Evolutionary conservation across 2,113 vertebrate genomes (phyloP), one percentile per base, ranked within the genome.

Genomic region (Aphelocoma coerulescens): DNA sequence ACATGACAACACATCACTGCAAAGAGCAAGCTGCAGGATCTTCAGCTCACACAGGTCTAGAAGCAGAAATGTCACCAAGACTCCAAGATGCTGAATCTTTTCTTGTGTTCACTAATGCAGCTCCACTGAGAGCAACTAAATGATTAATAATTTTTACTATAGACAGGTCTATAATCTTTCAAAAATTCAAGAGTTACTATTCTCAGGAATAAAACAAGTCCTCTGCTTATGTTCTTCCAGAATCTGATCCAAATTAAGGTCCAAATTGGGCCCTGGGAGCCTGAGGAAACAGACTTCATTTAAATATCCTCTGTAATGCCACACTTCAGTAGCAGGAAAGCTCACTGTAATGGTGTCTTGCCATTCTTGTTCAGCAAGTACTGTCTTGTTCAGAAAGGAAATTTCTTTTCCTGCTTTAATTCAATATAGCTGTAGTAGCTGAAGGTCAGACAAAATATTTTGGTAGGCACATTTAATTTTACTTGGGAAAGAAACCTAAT

Each of bases 311-410:
- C 41, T 68, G 51, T 44, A 81, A 33, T 30, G 58, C 37, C 35
- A 49, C 39, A 44, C n/a, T 90, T 68, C 14, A 61, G 2, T 37
- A 67, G 85, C 84, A 88, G 23, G 33, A 35, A 80, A 90, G 22
- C 55, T 91, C 51, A n/a, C 26, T 71, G 3, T 27, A 74, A 30
- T 14, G 23, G 52, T 61, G 28, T 74, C 84, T 77, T 63, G 35
- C 85, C 68, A 89, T 93, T 93, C 62, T 61, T 91, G 81, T 87
- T 71, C 73, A 95, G 89, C 69, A 69, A 89, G 83, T 46, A 55
- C 8, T 39, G 24, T 57, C 62, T 66, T 74, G n/a, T 54, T 74
- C 28, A 49, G 54, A 71, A 85, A 85, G 41, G 17, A 83, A 35
- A 7, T 21, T 80, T 80, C 30, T 82, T 72, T 48, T 59, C n/a